These are phyloP conservation scores for Rhadinocentrus ornatus DNA, from an alignment of 2,797 vertebrate species.

Conservation along the genomic window DNA sequence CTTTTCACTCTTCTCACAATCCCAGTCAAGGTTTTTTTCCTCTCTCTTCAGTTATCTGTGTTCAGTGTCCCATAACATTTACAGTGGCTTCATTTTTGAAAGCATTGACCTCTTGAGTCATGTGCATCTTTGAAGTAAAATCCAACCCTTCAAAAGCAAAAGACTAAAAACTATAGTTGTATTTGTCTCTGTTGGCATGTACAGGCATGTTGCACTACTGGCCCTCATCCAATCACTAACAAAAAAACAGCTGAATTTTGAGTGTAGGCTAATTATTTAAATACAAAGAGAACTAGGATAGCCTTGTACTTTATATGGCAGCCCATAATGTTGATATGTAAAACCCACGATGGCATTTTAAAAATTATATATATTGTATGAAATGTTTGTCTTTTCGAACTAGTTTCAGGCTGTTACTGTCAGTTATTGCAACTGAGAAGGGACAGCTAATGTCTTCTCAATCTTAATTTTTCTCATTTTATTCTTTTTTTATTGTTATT, in stretches of 20 bases:
- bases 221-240: not conserved
- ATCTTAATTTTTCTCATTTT: too few species aligned
- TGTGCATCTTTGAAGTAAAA: not conserved
- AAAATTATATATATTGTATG: not conserved
- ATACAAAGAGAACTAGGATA: not conserved
- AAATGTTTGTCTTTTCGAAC: not conserved
- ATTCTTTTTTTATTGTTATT: not conserved
- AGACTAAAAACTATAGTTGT: not conserved
- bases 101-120: constrained; percentile 20
- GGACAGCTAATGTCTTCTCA: not conserved
- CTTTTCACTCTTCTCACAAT: constrained; percentile 27
- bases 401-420: not conserved
- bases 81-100: constrained; percentile 21
- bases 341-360: not conserved
- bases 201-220: not conserved
- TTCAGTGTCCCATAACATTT: constrained; percentile 42
- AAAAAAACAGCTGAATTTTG: not conserved
- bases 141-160: constrained; percentile 15
- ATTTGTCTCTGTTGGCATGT: not conserved
- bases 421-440: not conserved
- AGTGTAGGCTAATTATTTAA: not conserved
- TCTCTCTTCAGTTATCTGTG: constrained; percentile 1
- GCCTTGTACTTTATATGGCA: not conserved
- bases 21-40: not conserved
- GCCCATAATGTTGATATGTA: not conserved